phyloP scores from a whole-genome alignment of 2,797 vertebrate species.

The Taenioides sp. region DNA sequence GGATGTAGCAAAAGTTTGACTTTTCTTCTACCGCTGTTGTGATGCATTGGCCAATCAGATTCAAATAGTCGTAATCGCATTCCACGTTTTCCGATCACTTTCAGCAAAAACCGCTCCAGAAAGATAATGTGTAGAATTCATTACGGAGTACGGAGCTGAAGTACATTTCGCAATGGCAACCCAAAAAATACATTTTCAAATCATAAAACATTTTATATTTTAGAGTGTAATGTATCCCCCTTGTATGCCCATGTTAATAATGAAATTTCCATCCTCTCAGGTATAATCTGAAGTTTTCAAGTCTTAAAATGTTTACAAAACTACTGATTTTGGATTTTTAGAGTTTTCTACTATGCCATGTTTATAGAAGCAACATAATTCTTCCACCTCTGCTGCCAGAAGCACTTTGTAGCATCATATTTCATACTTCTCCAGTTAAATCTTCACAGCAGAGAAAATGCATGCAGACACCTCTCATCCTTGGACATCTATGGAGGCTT shows the following conservation, averaged over 20 bases:
- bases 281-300: neutral
- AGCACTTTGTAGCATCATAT: neutral
- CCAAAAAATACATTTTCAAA: no score
- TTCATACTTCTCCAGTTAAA: constrained; percentile 10
- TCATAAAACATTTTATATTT: no score
- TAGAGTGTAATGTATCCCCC: no score
- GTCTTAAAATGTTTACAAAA: neutral
- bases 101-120: no score
- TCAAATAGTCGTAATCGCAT: no score
- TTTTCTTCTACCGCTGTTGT: no score
- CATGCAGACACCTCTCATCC: constrained; percentile 30
- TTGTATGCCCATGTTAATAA: neutral
- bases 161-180: no score
- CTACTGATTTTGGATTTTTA: neutral
- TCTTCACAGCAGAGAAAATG: constrained; percentile 15
- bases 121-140: no score
- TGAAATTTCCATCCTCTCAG: neutral
- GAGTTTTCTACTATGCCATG: neutral
- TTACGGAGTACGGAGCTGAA: no score
- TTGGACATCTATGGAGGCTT: constrained; percentile 22
- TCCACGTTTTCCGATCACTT: no score
- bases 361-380: neutral
- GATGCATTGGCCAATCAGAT: no score
- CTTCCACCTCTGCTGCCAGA: neutral
- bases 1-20: no score